Conservation (phyloP, 2,888 invertebrate species). For the Keiferia lycopersicella region DNA sequence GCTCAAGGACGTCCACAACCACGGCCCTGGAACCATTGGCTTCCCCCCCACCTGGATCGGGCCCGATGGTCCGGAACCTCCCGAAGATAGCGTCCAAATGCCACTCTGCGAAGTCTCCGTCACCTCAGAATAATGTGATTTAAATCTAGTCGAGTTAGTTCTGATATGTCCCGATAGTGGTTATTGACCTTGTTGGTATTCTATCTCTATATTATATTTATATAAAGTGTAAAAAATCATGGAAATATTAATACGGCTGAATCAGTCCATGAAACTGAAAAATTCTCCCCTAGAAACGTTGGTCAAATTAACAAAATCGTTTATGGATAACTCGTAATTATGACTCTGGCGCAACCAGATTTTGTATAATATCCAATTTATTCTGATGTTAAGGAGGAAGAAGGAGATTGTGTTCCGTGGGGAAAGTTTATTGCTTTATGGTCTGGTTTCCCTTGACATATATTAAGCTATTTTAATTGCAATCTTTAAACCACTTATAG, state of each 20-base stretch:
- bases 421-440: too few species aligned
- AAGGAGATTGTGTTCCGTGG: too few species aligned
- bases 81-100: background rate
- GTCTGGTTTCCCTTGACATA: too few species aligned
- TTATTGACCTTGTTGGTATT: background rate
- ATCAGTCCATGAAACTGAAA: too few species aligned
- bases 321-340: too few species aligned
- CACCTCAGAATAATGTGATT: background rate
- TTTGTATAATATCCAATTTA: too few species aligned
- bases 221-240: background rate
- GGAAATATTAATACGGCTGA: too few species aligned
- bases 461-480: background rate
- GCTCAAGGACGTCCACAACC: conserved; percentile 64
- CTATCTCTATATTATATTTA: background rate
- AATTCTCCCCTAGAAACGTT: too few species aligned
- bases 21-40: conserved; percentile 33
- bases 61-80: background rate
- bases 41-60: conserved; percentile 6
- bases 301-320: too few species aligned
- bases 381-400: too few species aligned
- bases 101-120: conserved; percentile 16
- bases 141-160: conserved; percentile 4
- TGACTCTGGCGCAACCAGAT: too few species aligned
- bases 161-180: background rate
- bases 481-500: background rate